Percentiles rank a stretch among this genome's conserved stretches.
Evolutionary conservation across 2,797 vertebrate species (phyloP).

Genomic region (Lateolabrax maculatus): DNA sequence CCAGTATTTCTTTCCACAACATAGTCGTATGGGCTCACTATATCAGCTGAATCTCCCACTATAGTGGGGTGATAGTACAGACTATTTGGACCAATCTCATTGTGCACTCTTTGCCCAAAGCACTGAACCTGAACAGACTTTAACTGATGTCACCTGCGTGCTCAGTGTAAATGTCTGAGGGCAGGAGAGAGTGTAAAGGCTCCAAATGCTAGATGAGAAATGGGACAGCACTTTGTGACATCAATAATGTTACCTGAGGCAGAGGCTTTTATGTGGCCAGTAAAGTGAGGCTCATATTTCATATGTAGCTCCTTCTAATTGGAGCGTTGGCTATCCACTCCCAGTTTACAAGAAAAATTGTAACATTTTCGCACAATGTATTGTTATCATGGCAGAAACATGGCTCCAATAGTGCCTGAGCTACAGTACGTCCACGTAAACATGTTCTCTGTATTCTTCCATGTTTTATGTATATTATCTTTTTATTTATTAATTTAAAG

Average conservation of each 20-base stretch:
- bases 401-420: not conserved
- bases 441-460: not conserved
- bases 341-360: slow-evolving; percentile 2
- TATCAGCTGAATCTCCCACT: not conserved
- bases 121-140: slow-evolving; percentile 31
- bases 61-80: not conserved
- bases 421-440: not conserved
- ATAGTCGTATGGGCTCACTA: not conserved
- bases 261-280: slow-evolving; percentile 5
- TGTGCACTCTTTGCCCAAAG: not conserved
- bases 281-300: slow-evolving; percentile 20
- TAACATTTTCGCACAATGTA: not conserved
- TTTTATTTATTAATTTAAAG: slow-evolving; percentile 18
- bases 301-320: slow-evolving; percentile 19
- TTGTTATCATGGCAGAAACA: not conserved
- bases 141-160: slow-evolving; percentile 30
- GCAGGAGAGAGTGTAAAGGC: not conserved
- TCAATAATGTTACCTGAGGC: slow-evolving; percentile 23
- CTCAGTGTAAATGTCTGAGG: slow-evolving; percentile 19
- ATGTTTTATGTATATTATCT: slow-evolving; percentile 30
- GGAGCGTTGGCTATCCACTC: not conserved
- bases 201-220: slow-evolving; percentile 8
- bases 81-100: slow-evolving; percentile 1
- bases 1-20: slow-evolving; percentile 2
- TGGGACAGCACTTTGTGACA: slow-evolving; percentile 5